phyloP scores from a whole-genome alignment of 2,888 invertebrate genomes.

The Eupithecia subfuscata region DNA sequence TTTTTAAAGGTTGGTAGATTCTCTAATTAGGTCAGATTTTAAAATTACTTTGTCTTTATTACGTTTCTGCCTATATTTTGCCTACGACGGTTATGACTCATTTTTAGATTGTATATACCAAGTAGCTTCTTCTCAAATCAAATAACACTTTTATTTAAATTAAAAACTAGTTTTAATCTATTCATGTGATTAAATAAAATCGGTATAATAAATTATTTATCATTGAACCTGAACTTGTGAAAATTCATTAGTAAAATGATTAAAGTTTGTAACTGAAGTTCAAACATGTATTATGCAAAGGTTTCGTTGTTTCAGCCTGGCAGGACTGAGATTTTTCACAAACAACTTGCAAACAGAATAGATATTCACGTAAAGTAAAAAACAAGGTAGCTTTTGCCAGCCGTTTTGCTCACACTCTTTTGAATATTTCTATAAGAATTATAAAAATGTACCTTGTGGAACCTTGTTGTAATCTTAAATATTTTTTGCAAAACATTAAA shows the following conservation, averaged over 20 bases:
- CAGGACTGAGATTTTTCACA: background rate
- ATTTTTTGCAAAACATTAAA: too few relatives aligned
- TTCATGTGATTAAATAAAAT: background rate
- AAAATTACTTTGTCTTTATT: too few relatives aligned
- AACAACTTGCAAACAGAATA: background rate
- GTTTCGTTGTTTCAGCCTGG: background rate
- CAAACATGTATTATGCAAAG: conserved; percentile 1
- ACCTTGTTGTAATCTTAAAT: too few relatives aligned
- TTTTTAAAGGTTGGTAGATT: too few relatives aligned
- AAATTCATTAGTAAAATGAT: conserved; percentile 4
- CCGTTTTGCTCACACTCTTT: background rate
- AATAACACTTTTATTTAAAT: background rate
- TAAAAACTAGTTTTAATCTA: background rate
- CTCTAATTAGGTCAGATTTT: too few relatives aligned
- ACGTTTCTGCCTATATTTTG: too few relatives aligned
- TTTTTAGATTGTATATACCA: too few relatives aligned
- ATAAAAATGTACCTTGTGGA: background rate
- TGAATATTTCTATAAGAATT: background rate
- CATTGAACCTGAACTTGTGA: background rate
- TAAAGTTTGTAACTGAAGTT: background rate
- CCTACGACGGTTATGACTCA: too few relatives aligned
- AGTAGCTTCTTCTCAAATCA: too few relatives aligned
- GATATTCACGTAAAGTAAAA: background rate
- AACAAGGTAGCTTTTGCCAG: background rate
- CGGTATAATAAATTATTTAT: background rate